Evolutionary conservation across 2,888 invertebrate genomes (phyloP), one percentile per base, ranked within the genome.

Genomic region (Tetanocera ferruginea): DNA sequence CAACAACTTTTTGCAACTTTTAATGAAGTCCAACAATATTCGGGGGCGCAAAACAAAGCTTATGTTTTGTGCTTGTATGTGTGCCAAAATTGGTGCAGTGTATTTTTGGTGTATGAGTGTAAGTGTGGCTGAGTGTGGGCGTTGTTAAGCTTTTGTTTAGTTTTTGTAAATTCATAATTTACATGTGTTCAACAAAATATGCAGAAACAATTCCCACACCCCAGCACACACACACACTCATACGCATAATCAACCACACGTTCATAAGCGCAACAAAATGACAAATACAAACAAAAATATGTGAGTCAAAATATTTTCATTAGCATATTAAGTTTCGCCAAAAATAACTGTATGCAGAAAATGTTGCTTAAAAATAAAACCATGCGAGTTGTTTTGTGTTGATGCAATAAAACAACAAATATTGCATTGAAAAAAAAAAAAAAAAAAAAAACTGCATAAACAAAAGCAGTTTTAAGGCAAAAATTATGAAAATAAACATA

Each of bases 161-260:
- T 60, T 23, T 57, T 25, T 72, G 72, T 19, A 62, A 73, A 62
- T 62, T 62, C 17, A 49, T 43, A 73, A 73, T 62, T 62, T 73
- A 62, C 73, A 73, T 62, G 62, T 73, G 73, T 62, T 73, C 52
- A 55, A 34, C 55, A 55, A 55, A 31, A 51, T 51, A 28, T 28
- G 17, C 17, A n/a, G 8, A 28, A 34, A 34, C 23, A 25, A 23
- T 60, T 19, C 0, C 28, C 1, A 17, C 1, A 6, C 28, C 1
- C 28, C 1, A 14, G 9, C 5, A 8, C 28, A 28, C 6, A 37
- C 37, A 37, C 5, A 14, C 43, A 43, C 43, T 2, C 43, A 14
- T 3, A 43, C 43, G 14, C 43, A 43, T 14, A 43, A 43, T 43
- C 14, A 43, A 11, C 43, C 43, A 43, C 43, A 43, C 14, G 11